Conservation (phyloP, 2,888 invertebrate species). For the Asteroscopus sphinx region DNA sequence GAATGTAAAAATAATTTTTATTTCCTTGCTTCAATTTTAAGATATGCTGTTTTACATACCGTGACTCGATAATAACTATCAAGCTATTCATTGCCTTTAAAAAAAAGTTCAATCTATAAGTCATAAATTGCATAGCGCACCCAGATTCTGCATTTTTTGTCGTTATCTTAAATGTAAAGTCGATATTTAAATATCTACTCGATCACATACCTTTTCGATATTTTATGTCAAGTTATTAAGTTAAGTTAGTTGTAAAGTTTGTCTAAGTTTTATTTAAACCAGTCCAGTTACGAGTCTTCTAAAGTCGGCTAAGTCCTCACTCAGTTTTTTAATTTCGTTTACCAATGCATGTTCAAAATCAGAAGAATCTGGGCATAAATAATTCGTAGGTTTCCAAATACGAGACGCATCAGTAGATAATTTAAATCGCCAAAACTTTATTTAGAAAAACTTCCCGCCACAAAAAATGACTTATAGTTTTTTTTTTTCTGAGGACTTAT, state of each 20-base stretch:
- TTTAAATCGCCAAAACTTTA: constrained; percentile 27
- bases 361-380: constrained; percentile 46
- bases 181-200: constrained; percentile 23
- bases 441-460: constrained; percentile 22
- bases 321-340: constrained; percentile 10
- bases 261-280: constrained; percentile 14
- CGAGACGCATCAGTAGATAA: constrained; percentile 19
- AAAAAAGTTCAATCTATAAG: constrained; percentile 36
- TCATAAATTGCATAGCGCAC: constrained; percentile 25
- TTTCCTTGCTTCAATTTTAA: constrained; percentile 72
- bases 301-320: constrained; percentile 30
- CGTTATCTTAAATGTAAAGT: constrained; percentile 28
- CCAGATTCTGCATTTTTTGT: constrained; percentile 44
- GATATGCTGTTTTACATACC: constrained; percentile 75
- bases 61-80: constrained; percentile 63
- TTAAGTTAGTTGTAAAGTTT: constrained; percentile 1
- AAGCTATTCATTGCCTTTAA: constrained; percentile 53
- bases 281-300: constrained; percentile 12
- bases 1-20: constrained; percentile 82
- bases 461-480: constrained; percentile 32
- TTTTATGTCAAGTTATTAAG: constrained; percentile 36
- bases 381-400: constrained; percentile 11
- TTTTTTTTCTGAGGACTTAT: constrained; percentile 31
- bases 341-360: constrained; percentile 10
- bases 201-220: constrained; percentile 22